A percentile compares a stretch with the other conserved stretches of the same genome.
phyloP scores from a whole-genome alignment of 2,113 vertebrate genomes.

The Lagopus muta region DNA sequence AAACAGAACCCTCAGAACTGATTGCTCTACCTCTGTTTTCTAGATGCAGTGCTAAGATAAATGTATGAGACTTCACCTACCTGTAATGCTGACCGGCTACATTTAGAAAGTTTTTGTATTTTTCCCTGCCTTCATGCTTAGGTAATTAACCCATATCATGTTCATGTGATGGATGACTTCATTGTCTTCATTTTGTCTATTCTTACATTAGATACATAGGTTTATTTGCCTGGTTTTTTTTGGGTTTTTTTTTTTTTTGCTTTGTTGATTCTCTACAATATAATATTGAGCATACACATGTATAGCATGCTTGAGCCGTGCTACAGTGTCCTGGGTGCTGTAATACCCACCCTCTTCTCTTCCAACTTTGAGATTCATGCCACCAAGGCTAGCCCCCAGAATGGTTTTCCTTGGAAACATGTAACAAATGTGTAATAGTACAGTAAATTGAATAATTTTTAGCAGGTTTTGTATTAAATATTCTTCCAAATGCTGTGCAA shows the following conservation, averaged over 20 bases:
- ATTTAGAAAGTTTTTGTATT: not conserved
- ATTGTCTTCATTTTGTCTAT: not conserved
- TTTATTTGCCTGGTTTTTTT: not conserved
- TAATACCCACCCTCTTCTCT: fast-evolving
- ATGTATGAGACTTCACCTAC: not conserved
- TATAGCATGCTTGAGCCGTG: not conserved
- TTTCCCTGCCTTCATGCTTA: not conserved
- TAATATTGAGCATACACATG: not conserved
- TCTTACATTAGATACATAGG: not conserved
- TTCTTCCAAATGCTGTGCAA: not conserved
- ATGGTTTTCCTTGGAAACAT: not conserved
- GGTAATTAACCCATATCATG: not conserved
- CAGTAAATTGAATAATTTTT: not conserved
- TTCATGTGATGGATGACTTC: not conserved
- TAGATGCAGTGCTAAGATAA: not conserved
- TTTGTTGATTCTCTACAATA: not conserved
- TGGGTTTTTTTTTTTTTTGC: not conserved
- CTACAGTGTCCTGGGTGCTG: not conserved
- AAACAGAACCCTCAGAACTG: not conserved
- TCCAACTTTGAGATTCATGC: not conserved
- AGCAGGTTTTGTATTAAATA: not conserved
- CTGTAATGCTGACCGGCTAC: not conserved
- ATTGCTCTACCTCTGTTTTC: not conserved
- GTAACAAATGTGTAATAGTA: not conserved
- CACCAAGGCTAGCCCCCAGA: not conserved